Percentiles rank a stretch among this genome's conserved stretches.
Conservation (phyloP, 2,888 invertebrate genomes). For the Chorisops tibialis region DNA sequence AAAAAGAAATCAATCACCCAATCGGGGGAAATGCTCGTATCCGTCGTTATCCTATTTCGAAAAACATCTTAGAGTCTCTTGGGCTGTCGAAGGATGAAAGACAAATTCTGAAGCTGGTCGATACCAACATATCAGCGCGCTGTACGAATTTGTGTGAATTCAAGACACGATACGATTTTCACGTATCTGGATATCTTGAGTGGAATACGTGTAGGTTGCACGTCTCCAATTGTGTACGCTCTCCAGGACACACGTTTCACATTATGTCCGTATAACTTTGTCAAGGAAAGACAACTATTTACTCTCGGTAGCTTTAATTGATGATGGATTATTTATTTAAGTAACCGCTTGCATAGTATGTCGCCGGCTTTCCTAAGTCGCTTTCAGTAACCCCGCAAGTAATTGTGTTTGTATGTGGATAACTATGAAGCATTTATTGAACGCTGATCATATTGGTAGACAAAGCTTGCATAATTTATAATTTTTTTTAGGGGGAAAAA, state of each 20-base stretch:
- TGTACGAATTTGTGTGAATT: too few species aligned
- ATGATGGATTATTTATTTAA: slow-evolving; percentile 22
- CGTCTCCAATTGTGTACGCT: not conserved
- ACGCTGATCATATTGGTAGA: slow-evolving; percentile 9
- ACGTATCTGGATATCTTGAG: not conserved
- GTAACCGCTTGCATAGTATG: not conserved
- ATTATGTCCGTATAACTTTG: not conserved
- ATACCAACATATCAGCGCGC: too few species aligned
- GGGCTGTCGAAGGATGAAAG: too few species aligned
- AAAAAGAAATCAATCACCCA: not conserved
- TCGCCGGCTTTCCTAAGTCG: not conserved
- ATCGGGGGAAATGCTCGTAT: not conserved
- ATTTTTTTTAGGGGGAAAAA: too few species aligned
- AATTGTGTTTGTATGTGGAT: slow-evolving; percentile 13
- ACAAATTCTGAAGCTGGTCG: too few species aligned
- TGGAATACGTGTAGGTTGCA: not conserved
- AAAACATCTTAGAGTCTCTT: not conserved
- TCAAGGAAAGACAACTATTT: slow-evolving; percentile 21
- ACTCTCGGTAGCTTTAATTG: slow-evolving; percentile 16
- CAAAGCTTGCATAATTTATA: slow-evolving; percentile 14
- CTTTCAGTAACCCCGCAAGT: not conserved
- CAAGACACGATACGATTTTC: not conserved
- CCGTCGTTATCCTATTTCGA: not conserved
- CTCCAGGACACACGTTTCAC: not conserved
- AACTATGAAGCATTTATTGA: slow-evolving; percentile 12